Evolutionary conservation across 1,140 invertebrate species (phyloP).

Genomic region (Caenorhabditis inopinata): DNA sequence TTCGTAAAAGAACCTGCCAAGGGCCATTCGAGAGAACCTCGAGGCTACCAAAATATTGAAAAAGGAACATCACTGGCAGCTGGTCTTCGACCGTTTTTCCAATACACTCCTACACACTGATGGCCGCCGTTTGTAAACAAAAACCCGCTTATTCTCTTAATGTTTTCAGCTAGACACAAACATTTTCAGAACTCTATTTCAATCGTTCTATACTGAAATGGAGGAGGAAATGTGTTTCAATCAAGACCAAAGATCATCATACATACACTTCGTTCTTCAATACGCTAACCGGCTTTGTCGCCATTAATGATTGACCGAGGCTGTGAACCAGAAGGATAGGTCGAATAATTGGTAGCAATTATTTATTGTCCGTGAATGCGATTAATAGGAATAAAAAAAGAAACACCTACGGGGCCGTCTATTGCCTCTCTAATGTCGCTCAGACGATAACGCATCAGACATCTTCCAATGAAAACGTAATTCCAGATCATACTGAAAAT

Average conservation of each 20-base stretch:
- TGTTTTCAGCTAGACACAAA: neutral
- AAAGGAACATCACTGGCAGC: neutral
- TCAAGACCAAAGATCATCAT: slow-evolving; percentile 5
- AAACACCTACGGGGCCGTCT: neutral
- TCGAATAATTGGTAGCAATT: slow-evolving; percentile 25
- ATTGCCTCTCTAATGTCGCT: slow-evolving; percentile 7
- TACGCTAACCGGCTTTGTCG: slow-evolving; percentile 11
- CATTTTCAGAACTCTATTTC: neutral
- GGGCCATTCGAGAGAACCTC: slow-evolving; percentile 22
- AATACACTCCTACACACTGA: neutral
- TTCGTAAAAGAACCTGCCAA: neutral
- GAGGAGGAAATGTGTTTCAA: too few species aligned
- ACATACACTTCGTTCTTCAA: neutral
- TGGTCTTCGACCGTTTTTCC: neutral
- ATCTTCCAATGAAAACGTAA: too few species aligned
- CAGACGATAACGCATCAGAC: too few species aligned
- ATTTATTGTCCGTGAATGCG: neutral
- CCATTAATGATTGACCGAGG: slow-evolving; percentile 3
- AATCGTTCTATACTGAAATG: too few species aligned
- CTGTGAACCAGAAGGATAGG: neutral
- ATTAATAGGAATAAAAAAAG: neutral
- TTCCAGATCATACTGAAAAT: too few species aligned
- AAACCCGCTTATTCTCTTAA: neutral
- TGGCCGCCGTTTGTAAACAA: slow-evolving; percentile 21
- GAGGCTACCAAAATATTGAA: neutral